Evolutionary conservation across 2,888 invertebrate genomes (phyloP), one percentile per base, ranked within the genome.

Genomic region (Caenorhabditis parvicauda): DNA sequence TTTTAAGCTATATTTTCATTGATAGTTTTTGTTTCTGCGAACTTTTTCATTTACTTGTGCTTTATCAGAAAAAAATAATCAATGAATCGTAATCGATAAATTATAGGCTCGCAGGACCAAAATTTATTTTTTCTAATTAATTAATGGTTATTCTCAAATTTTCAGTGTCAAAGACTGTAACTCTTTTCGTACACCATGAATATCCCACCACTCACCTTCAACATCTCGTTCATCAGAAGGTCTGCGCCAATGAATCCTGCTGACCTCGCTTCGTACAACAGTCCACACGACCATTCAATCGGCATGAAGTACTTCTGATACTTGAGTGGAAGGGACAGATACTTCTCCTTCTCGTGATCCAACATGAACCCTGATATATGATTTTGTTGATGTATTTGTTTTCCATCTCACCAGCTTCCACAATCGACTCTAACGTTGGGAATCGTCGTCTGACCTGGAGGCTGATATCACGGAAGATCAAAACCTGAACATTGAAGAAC

Each of bases 371-470:
- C 72, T 67, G 43, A 48, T 53, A 19, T 12, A n/a, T 32, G 35
- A 32, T 32, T 7, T 32, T 32, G 9, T 32, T 32, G 35, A 32
- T 32, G 35, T 32, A 12, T 32, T 32, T n/a, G 9, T 32, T n/a
- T 7, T 32, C 35, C 1, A 38, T 17, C 1, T 22, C 42, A 68
- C 69, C 69, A 22, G 69, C 65, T 2, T 61, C 59, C 4, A 69
- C 72, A 14, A 72, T 59, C 0, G 69, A 59, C 7, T 72, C 72
- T 29, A 72, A 27, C 9, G 67, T 64, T 4, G 72, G 72, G 43
- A 72, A 72, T 12, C 72, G 63, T 2, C 65, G 53, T 38, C 69
- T 50, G 17, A 72, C 72, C 59, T 72, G 69, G 43, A 72, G 59
- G 17, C 65, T 65, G 43, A 69, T 64, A 47, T 72, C 72, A 14